Evolutionary conservation across 2,797 vertebrate genomes (phyloP).

Genomic region (Anguilla anguilla): DNA sequence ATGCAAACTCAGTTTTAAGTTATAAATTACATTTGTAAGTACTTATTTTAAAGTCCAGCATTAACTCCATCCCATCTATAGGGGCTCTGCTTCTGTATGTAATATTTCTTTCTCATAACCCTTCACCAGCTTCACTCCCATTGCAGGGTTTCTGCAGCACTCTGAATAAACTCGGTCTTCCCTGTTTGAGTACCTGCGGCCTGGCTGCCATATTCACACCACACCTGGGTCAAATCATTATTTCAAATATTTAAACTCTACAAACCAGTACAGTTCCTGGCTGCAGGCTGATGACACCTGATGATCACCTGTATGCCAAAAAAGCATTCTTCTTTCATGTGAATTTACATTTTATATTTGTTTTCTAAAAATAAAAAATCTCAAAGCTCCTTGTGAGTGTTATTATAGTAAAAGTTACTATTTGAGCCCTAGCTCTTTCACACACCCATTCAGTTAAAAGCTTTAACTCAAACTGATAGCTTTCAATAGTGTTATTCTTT

Average conservation of each 20-base stretch:
- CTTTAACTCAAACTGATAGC: not conserved
- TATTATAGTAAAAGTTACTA: not conserved
- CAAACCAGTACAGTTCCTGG: not conserved
- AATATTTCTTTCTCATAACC: not conserved
- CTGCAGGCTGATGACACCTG: no score
- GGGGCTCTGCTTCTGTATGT: not conserved
- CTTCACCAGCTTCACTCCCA: not conserved
- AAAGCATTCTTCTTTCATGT: not conserved
- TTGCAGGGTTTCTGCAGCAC: not conserved
- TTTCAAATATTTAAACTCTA: not conserved
- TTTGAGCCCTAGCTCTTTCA: not conserved
- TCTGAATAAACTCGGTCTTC: not conserved
- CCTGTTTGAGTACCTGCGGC: not conserved
- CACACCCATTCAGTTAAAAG: not conserved
- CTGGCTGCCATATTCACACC: not conserved
- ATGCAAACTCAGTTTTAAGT: not conserved
- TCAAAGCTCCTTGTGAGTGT: no score
- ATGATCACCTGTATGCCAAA: not conserved
- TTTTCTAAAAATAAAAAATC: no score
- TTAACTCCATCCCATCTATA: not conserved
- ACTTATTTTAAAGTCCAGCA: no score
- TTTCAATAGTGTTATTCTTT: not conserved
- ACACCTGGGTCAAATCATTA: not conserved
- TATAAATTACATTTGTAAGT: not conserved
- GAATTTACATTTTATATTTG: not conserved